Evolutionary conservation across 2,113 vertebrate species (phyloP), one percentile per base, ranked within the genome.

Genomic region (Notarius lentiginosus): DNA sequence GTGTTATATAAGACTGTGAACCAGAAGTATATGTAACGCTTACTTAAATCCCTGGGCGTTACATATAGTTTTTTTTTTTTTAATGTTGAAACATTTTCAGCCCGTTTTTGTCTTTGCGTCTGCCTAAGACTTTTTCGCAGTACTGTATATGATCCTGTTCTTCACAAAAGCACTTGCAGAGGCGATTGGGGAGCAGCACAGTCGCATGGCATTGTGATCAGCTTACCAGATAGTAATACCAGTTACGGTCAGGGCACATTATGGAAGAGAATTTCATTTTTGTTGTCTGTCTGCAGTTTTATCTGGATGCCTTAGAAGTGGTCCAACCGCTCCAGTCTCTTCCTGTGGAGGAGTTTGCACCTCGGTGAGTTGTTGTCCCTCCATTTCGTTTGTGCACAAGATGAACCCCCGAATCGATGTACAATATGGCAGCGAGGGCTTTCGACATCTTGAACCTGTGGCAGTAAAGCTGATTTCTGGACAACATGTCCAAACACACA

Each of bases 221-320:
- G 20, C 22, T 63, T 63, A 63, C 17, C 17, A 60, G 58, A 61
- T 61, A 22, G 6, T 22, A 22, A 24, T 63, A 63, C 61, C 22
- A 63, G 61, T 24, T 65, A 24, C n/a, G 1, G 6, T 2, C 63
- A n/a, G 30, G 14, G 30, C 79, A 27, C 85, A 49, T 56, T 84
- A 61, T 86, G 18, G 88, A 96, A 95, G 91, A 95, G 0, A 96
- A 94, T 2, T 88, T 11, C 6, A 63, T 41, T 9, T 18, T 79
- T 24, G 56, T 7, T 22, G 7, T 61, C 17, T 58, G 14, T 86
- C 66, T 86, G 41, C 14, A 99, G 98, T 96, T 99, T 14, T 99
- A 98, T 91, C 94, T 98, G 30, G 98, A 99, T 92, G 95, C 95
- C 61, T 90, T 96, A 12, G 97, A 99, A 90, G 92, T 98, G 75